phyloP scores from a whole-genome alignment of 2,797 vertebrate species.

The Coendou prehensilis region DNA sequence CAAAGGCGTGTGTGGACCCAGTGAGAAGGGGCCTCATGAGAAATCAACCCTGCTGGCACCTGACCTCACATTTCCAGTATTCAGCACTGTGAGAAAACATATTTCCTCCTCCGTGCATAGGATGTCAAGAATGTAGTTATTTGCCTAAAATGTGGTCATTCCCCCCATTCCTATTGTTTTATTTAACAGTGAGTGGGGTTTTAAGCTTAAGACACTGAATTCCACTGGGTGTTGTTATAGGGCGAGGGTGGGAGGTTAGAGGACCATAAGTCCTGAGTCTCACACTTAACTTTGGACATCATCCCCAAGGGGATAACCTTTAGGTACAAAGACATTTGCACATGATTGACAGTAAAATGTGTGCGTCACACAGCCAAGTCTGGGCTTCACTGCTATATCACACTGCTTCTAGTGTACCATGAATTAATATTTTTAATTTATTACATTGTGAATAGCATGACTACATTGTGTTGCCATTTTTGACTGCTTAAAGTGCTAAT shows the following conservation, averaged over 20 bases:
- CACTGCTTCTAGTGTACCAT: background rate
- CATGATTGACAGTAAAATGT: background rate
- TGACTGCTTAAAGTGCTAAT: slow-evolving; percentile 4
- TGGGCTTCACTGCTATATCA: background rate
- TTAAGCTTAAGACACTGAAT: background rate
- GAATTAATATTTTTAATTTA: slow-evolving; percentile 35
- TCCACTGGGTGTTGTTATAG: rapidly evolving
- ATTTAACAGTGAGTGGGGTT: background rate
- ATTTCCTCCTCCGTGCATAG: background rate
- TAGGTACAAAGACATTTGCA: background rate
- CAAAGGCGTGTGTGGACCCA: background rate
- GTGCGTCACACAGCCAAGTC: background rate
- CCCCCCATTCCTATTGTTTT: background rate
- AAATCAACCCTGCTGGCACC: too few relatives aligned
- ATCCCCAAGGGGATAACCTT: background rate
- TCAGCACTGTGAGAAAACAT: background rate
- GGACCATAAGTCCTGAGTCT: background rate
- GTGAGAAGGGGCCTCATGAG: background rate
- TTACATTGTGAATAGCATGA: background rate
- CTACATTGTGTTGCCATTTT: background rate
- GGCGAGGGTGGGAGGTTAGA: background rate
- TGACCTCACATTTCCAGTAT: background rate
- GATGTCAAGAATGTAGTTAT: background rate
- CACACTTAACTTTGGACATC: background rate
- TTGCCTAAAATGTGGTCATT: background rate